Base-by-base conservation (phyloP, 35 echinoderm and acorn worm species). In the Ptychodera flava region DNA sequence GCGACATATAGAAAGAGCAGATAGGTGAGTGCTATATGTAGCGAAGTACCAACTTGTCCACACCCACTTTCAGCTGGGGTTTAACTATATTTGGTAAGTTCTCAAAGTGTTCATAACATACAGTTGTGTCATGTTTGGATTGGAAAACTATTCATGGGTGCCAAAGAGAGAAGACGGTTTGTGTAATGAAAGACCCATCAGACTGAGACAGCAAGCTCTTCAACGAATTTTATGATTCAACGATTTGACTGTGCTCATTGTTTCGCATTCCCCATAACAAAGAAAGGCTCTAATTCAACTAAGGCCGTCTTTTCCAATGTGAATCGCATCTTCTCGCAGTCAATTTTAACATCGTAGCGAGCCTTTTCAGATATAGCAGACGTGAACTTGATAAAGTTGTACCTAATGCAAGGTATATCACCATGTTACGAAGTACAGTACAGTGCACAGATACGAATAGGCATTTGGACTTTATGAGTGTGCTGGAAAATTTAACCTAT, bases 181-280 rank as follows among this genome's bases (percentile, higher is more conserved):
- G n/a, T 89, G 88, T 77, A 82, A 2, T 33, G 34, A 27, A 10
- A 2, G 31, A 1, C 34, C 75, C 10, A 35, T 37, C 16, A 85
- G 92, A 27, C 85, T 33, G 90, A 95, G 84, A 90, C 90, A 1
- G 90, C 88, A 0, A 95, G 90, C 79, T 82, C 87, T 52, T 92
- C 93, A 33, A 78, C 85, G 2, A 90, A 83, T 31, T 89, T 90
- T 37, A 92, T 95, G 27, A 38, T 95, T 16, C 80, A 95, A 30
- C 31, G 90, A 29, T 95, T 86, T 77, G 93, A 90, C 76, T 95
- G 82, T 78, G 52, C 28, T 16, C 90, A 82, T 38, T 87, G 92
- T 84, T 80, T 92, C 16, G 82, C 83, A 0, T 95, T 95, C 38
- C 87, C 88, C 16, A 38, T 92, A 35, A 85, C 80, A 87, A 38